phyloP scores from a whole-genome alignment of 2,113 vertebrate species.

The Gracilinanus agilis region DNA sequence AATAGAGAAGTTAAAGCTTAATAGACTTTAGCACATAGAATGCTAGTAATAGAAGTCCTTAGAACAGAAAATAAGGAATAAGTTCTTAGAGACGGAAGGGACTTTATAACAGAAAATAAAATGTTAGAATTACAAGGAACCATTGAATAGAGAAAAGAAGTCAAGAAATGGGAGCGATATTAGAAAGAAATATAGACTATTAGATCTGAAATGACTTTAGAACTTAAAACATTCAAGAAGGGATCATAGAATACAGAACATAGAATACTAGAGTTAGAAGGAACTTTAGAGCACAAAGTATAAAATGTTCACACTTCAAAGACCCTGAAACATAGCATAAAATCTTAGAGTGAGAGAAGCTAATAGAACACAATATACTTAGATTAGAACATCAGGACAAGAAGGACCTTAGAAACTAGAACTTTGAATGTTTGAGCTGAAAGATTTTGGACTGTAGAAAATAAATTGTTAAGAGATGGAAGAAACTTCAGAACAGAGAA shows the following conservation, averaged over 20 bases:
- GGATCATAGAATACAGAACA: neutral
- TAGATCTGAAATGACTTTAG: neutral
- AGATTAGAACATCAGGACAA: neutral
- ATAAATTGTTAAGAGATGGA: neutral
- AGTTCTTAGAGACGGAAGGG: neutral
- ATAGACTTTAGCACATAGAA: neutral
- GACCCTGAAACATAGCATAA: neutral
- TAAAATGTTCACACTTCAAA: neutral
- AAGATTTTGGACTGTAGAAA: neutral
- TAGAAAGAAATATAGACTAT: neutral
- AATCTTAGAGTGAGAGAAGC: neutral
- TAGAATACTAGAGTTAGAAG: neutral
- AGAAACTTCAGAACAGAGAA: neutral
- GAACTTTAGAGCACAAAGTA: too few relatives aligned
- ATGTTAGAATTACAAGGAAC: neutral
- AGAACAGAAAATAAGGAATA: neutral
- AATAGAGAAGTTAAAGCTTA: neutral
- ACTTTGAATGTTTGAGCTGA: neutral
- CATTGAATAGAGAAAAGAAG: neutral
- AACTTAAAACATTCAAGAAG: neutral
- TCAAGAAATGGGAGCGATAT: neutral
- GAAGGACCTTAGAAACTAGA: neutral
- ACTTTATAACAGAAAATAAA: neutral
- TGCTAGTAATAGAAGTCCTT: neutral
- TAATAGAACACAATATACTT: neutral